Evolutionary conservation across 2,797 vertebrate species (phyloP).

Genomic region (Alectoris magna): DNA sequence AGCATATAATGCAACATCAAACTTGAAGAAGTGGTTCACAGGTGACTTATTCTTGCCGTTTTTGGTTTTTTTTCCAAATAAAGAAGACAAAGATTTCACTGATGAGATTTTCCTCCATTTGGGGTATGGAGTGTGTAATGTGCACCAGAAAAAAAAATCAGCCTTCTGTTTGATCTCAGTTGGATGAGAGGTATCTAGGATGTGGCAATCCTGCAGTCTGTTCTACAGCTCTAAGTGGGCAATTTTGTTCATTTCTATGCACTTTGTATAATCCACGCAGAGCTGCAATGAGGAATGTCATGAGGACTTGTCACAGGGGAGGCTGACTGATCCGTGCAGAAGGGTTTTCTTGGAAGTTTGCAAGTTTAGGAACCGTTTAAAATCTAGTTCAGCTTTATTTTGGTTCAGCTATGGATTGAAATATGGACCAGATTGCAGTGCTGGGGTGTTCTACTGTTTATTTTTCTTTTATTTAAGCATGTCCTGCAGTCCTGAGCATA

Average conservation of each 20-base stretch:
- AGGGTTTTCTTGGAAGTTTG: neutral
- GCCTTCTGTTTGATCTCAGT: neutral
- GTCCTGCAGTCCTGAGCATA: neutral
- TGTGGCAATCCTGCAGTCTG: neutral
- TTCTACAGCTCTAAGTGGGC: neutral
- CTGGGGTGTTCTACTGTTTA: neutral
- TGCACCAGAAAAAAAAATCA: neutral
- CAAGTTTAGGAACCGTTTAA: neutral
- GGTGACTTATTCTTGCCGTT: neutral
- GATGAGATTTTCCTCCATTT: neutral
- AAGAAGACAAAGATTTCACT: neutral
- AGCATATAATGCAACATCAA: neutral
- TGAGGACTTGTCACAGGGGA: neutral
- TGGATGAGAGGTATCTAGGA: neutral
- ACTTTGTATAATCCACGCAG: neutral
- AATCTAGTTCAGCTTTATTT: neutral
- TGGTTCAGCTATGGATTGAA: neutral
- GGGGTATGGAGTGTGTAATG: neutral
- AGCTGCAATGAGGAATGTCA: neutral
- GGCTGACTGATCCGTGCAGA: neutral
- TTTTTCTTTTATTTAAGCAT: neutral
- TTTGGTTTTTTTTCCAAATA: neutral
- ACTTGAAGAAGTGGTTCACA: neutral
- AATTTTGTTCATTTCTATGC: neutral
- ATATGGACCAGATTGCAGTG: neutral